These are phyloP conservation scores for Beris chalybata DNA, from an alignment of 2,888 invertebrate species.

Conservation along the genomic window DNA sequence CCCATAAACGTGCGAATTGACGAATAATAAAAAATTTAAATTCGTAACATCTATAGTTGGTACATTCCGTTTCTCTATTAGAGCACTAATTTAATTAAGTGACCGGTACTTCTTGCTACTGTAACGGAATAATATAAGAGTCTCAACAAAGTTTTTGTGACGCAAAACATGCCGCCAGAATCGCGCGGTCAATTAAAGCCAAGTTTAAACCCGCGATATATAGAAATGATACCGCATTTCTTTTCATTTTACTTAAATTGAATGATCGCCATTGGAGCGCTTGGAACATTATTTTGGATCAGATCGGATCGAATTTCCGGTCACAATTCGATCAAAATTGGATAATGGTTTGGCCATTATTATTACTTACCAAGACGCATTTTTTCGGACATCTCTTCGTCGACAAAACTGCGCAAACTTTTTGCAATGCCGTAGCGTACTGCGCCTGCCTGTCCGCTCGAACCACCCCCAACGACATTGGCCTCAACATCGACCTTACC, in stretches of 20 bases:
- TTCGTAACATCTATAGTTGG: slow-evolving; percentile 5
- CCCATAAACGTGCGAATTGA: background rate
- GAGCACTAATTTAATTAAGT: slow-evolving; percentile 28
- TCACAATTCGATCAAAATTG: too few species aligned
- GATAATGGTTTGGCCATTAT: too few species aligned
- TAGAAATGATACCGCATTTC: too few species aligned
- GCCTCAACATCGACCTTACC: slow-evolving; percentile 83
- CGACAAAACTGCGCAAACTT: slow-evolving; percentile 81
- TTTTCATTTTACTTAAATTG: too few species aligned
- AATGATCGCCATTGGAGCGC: too few species aligned
- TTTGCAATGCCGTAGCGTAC: slow-evolving; percentile 86
- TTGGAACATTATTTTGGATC: too few species aligned
- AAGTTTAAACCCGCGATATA: background rate
- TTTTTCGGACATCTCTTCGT: slow-evolving; percentile 71
- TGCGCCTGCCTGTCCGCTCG: slow-evolving; percentile 83
- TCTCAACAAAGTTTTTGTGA: slow-evolving; percentile 14
- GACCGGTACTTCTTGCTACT: background rate
- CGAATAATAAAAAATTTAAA: slow-evolving; percentile 24
- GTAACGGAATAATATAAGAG: slow-evolving; percentile 1
- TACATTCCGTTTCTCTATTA: slow-evolving; percentile 15
- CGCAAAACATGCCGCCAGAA: slow-evolving; percentile 17
- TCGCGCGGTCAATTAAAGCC: slow-evolving; percentile 23
- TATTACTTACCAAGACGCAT: slow-evolving; percentile 76
- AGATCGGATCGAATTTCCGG: too few species aligned
- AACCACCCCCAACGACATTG: slow-evolving; percentile 71